Evolutionary conservation across 53 echinoderm and acorn worm species (phyloP).

Genomic region (Holothuria leucospilota): DNA sequence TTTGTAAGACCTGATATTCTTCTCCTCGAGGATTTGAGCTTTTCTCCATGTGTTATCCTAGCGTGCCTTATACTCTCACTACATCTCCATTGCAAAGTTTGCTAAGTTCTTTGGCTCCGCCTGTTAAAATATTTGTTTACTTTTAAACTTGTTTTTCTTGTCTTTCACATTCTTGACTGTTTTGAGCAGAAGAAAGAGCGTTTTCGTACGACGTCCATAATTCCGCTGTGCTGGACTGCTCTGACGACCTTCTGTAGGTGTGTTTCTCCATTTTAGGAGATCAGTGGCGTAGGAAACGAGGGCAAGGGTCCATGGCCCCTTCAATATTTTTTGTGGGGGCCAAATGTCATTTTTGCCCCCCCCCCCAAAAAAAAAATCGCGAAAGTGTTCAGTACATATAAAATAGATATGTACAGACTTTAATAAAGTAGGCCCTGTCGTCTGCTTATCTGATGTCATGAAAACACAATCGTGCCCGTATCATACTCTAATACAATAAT

Average conservation of each 20-base stretch:
- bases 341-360: too few species aligned
- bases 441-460: too few species aligned
- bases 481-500: too few species aligned
- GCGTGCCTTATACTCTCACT: background rate
- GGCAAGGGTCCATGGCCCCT: too few species aligned
- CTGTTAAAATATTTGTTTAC: conserved; percentile 50
- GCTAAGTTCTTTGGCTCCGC: conserved; percentile 40
- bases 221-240: conserved; percentile 66
- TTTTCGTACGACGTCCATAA: conserved; percentile 33
- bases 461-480: too few species aligned
- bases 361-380: too few species aligned
- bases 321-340: too few species aligned
- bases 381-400: too few species aligned
- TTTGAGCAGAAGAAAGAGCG: conserved; percentile 26
- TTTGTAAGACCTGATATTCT: conserved; percentile 59
- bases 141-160: conserved; percentile 38
- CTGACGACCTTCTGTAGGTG: conserved; percentile 41
- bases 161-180: background rate
- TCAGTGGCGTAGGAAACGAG: too few species aligned
- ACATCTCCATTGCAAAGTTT: conserved; percentile 5
- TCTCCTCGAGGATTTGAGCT: conserved; percentile 36
- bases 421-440: too few species aligned
- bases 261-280: conserved; percentile 56
- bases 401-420: too few species aligned
- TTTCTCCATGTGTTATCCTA: conserved; percentile 17